Conservation (phyloP, 2,888 invertebrate genomes). For the Mesorhabditis spiculigera region DNA sequence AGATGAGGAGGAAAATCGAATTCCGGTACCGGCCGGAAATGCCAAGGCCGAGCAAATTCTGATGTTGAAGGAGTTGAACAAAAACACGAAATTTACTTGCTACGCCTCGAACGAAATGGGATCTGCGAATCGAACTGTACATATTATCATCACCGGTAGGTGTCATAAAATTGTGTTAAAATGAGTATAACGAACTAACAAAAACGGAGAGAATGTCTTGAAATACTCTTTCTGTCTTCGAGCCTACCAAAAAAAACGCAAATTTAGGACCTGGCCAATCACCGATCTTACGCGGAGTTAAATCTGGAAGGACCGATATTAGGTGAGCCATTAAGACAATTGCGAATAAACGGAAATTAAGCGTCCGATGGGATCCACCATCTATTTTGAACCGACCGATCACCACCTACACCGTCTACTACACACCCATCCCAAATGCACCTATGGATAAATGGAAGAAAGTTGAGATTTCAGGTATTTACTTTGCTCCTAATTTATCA, state of each 20-base stretch:
- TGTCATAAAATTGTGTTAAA: background rate
- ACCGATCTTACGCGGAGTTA: conserved; percentile 42
- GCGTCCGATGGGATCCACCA: conserved; percentile 53
- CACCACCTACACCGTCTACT: conserved; percentile 55
- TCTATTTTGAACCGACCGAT: conserved; percentile 52
- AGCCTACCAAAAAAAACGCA: conserved; percentile 9
- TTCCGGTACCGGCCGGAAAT: conserved; percentile 19
- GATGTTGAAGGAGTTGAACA: conserved; percentile 51
- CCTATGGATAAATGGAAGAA: conserved; percentile 54
- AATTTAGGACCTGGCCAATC: conserved; percentile 49
- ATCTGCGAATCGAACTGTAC: conserved; percentile 38
- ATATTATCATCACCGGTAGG: conserved; percentile 45
- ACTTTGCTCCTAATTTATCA: background rate
- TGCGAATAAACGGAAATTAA: conserved; percentile 15
- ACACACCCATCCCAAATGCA: conserved; percentile 52
- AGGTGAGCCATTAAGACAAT: conserved; percentile 17
- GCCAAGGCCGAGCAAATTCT: conserved; percentile 41
- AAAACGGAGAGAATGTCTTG: background rate
- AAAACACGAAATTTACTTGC: conserved; percentile 52
- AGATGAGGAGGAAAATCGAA: conserved; percentile 26
- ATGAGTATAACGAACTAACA: background rate
- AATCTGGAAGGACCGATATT: conserved; percentile 38
- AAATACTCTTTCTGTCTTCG: background rate
- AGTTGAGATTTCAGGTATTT: conserved; percentile 39
- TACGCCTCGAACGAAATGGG: conserved; percentile 49